Base-by-base conservation (phyloP, 2,113 vertebrate genomes). In the Lepus timidus region DNA sequence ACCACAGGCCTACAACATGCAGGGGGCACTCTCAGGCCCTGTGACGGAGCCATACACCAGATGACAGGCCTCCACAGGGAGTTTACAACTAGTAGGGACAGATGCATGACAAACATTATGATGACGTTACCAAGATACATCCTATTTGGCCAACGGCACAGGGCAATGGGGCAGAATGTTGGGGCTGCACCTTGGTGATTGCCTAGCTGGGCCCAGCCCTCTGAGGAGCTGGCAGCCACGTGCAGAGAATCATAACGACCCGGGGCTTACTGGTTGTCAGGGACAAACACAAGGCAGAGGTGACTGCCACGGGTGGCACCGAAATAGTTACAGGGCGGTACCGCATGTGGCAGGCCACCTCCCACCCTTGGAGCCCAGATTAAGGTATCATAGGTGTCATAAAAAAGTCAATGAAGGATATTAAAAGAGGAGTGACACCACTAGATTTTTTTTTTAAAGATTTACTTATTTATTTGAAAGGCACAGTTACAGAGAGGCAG, bases 271-370 rank as follows among this genome's bases (percentile, higher is more conserved):
- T 9, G 13, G 17, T 16, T 31, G 9, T 55, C n/a, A 74, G 76
- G 33, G 64, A 61, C 49, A 96, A 75, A 62, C 61, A 22, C 25
- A 68, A 75, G 81, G 44, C 31, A 8, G 2, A n/a, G 2, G 19
- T 6, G 9, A 19, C 3, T 6, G 25, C n/a, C 1, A 4, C 16
- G 0, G 1, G 33, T 2, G 1, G 27, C 25, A 7, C n/a, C 23
- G 27, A 31, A 73, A 36, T 51, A 25, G 22, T 19, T 11, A 16
- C 0, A 0, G 1, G 19, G 27, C 6, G 9, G 52, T 33, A 2
- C 3, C 62, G 76, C 79, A 27, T 0, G 0, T 20, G 64, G 27
- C 19, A 14, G 64, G n/a, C 36, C 23, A 82, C 25, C 55, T 58
- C 55, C 19, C 55, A 58, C 55, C 20, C 9, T 2, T 3, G 58